Evolutionary conservation across 2,888 invertebrate species (phyloP).

Genomic region (Microdon myrmicae): DNA sequence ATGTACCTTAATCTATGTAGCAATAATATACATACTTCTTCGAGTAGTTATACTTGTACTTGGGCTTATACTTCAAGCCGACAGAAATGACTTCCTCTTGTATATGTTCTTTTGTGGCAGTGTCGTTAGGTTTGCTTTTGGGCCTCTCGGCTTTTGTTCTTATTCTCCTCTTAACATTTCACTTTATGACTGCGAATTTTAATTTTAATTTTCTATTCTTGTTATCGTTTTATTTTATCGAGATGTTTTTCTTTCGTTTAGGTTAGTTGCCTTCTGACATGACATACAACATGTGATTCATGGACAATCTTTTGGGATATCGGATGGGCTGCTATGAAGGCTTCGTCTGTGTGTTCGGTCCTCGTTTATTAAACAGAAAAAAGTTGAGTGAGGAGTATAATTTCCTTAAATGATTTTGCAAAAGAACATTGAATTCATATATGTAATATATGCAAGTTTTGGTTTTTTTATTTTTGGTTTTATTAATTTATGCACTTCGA

Average conservation of each 20-base stretch:
- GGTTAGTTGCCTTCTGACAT: constrained; percentile 49
- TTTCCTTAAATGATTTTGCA: constrained; percentile 8
- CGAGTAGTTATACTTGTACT: constrained; percentile 29
- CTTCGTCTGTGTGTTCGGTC: constrained; percentile 38
- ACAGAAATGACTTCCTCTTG: constrained; percentile 46
- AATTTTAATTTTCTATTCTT: constrained; percentile 17
- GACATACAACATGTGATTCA: constrained; percentile 31
- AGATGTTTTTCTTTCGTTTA: constrained; percentile 15
- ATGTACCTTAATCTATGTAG: constrained; percentile 19
- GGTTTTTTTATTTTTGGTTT: no score
- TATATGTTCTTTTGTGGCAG: constrained; percentile 4
- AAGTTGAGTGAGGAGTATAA: constrained; percentile 16
- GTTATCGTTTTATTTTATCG: constrained; percentile 4
- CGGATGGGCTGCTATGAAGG: constrained; percentile 24
- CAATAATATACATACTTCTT: constrained; percentile 12
- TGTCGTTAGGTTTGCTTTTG: constrained; percentile 4
- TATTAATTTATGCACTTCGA: no score
- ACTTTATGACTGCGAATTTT: constrained; percentile 35
- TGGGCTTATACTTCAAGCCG: constrained; percentile 40
- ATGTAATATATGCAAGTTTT: no score
- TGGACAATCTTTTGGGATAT: constrained; percentile 10
- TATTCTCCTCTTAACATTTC: constrained; percentile 27
- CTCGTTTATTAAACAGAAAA: constrained; percentile 38
- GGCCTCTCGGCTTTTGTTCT: constrained; percentile 10
- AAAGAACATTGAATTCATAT: constrained; percentile 4